Evolutionary conservation across 1,140 invertebrate genomes (phyloP), one percentile per base, ranked within the genome.

Genomic region (Cataglyphis hispanica): DNA sequence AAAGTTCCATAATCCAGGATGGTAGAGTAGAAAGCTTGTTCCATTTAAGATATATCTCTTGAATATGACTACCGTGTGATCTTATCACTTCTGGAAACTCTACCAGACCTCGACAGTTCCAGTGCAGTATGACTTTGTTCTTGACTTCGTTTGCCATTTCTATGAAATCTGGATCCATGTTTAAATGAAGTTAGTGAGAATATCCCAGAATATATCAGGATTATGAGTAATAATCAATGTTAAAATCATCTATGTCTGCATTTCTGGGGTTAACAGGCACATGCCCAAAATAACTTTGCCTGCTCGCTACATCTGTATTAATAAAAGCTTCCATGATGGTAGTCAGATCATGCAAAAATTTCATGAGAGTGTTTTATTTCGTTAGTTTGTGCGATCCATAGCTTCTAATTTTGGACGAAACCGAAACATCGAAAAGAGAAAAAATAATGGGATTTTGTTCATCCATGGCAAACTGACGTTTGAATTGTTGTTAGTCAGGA

Each of bases 1-100:
- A 86, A 19, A 94, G 81, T 80, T 94, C 90, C 37, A 58, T 74
- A 19, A 94, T 90, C 93, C 93, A 94, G 4, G 76, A 34, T 5
- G 93, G 93, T 50, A 94, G 85, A 63, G 72, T 87, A 16, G 86
- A 90, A 5, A 94, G 75, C 60, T 92, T 72, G 86, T 94, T 94
- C 81, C 92, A 92, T 53, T 94, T 94, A 5, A 94, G 86, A 86
- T 94, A 94, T 70, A 94, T 92, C 70, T 94, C 93, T 46, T 91
- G 75, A 13, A 94, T 72, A 7, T 94, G 86, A n/a, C 31, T 61
- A 0, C 90, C 92, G 27, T 87, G 85, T 22, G 70, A 61, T 85
- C 90, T 90, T 64, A 94, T 72, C 0, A 76, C 90, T 46, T 91
- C 88, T 40, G 93, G 93, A 50, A 94, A 77, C 80, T 93, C 86